Evolutionary conservation across 2,113 vertebrate genomes (phyloP).

Genomic region (Channa maculata): DNA sequence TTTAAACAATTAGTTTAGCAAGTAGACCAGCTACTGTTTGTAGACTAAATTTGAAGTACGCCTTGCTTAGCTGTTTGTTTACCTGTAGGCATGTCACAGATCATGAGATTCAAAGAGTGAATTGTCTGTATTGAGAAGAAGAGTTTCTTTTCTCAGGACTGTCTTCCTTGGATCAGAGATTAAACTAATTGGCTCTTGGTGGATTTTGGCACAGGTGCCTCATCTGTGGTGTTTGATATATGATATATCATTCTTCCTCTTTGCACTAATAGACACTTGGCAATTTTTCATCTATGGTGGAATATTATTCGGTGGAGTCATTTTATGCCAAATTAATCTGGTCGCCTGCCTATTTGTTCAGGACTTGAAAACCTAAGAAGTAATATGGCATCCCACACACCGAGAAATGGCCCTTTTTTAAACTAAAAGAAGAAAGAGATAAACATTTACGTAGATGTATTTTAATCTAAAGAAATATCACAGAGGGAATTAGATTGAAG

Average conservation of each 20-base stretch:
- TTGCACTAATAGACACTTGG: conserved; percentile 11
- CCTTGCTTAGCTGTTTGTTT: conserved; percentile 2
- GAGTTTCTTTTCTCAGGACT: conserved; percentile 38
- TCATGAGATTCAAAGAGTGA: conserved; percentile 10
- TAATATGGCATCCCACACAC: background rate
- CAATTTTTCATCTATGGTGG: conserved; percentile 43
- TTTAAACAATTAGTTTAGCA: background rate
- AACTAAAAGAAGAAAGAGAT: conserved; percentile 1
- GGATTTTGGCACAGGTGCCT: conserved; percentile 46
- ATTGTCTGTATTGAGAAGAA: conserved; percentile 3
- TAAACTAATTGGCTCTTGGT: conserved; percentile 59
- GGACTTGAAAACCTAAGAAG: background rate
- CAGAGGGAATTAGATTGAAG: conserved; percentile 21
- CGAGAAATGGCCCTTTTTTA: conserved; percentile 1
- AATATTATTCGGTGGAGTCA: background rate
- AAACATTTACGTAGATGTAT: conserved; percentile 28
- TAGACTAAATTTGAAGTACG: no score
- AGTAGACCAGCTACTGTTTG: background rate
- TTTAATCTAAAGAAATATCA: conserved; percentile 19
- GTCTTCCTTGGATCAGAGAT: conserved; percentile 44
- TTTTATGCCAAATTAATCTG: conserved; percentile 2
- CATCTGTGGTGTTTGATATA: conserved; percentile 65
- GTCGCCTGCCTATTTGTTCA: conserved; percentile 9
- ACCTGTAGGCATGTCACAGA: conserved; percentile 10
- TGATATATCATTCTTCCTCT: conserved; percentile 45